A percentile compares a stretch with the other conserved stretches of the same genome.
phyloP scores from a whole-genome alignment of 2,888 invertebrate genomes.

The Parthenolecanium corni region DNA sequence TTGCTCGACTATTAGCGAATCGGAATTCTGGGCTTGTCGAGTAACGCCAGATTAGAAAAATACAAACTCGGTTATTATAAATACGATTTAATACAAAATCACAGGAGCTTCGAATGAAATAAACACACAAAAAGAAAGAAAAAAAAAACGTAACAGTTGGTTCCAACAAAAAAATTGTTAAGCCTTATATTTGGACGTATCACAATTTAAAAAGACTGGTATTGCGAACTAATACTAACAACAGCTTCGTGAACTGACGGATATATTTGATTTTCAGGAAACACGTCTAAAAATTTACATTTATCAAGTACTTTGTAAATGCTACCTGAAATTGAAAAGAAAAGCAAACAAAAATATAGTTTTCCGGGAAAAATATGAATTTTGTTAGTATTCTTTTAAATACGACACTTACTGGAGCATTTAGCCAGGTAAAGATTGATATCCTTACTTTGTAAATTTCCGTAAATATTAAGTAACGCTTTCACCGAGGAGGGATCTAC shows the following conservation, averaged over 20 bases:
- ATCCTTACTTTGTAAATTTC: conserved; percentile 32
- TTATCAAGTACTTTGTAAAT: conserved; percentile 36
- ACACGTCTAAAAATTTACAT: conserved; percentile 39
- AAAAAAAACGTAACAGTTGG: too few species aligned
- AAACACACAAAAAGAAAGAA: too few species aligned
- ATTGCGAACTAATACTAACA: conserved; percentile 19
- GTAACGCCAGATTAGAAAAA: too few species aligned
- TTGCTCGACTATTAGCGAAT: too few species aligned
- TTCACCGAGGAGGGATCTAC: conserved; percentile 37
- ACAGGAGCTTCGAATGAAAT: too few species aligned
- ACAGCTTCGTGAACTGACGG: conserved; percentile 42
- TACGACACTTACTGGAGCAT: conserved; percentile 34
- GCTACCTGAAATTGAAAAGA: conserved; percentile 33
- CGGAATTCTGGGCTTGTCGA: too few species aligned
- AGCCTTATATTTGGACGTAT: not conserved
- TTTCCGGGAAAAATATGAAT: not conserved
- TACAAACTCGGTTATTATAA: too few species aligned
- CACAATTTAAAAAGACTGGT: not conserved
- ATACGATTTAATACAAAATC: too few species aligned
- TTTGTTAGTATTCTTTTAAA: not conserved
- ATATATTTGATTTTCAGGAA: conserved; percentile 38
- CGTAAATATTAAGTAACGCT: conserved; percentile 33
- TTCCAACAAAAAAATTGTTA: not conserved
- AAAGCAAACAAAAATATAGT: not conserved
- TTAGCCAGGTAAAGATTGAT: conserved; percentile 33